Percentiles rank a stretch among this genome's conserved stretches.
These are phyloP conservation scores for Oxyruncus cristatus DNA, from an alignment of 2,113 vertebrate species.

Conservation along the genomic window DNA sequence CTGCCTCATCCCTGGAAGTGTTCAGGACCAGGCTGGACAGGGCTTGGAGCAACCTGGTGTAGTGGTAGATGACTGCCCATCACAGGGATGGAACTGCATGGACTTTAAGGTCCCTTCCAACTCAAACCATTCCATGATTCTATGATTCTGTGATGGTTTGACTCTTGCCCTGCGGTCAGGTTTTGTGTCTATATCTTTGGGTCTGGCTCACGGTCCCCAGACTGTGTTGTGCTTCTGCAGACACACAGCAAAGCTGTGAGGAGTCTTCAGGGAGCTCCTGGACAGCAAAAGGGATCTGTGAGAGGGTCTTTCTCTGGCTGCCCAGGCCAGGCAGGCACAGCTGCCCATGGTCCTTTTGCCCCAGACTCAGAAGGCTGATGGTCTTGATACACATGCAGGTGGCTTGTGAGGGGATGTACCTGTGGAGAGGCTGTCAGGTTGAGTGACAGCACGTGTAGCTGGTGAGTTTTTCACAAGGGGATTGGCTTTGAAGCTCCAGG, in stretches of 20 bases:
- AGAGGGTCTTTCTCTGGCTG: neutral
- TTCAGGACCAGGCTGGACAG: neutral
- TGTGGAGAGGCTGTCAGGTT: neutral
- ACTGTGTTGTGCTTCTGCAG: rapidly evolving
- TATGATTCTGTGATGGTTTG: neutral
- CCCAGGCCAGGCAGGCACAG: neutral
- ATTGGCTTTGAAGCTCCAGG: neutral
- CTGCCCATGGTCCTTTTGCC: neutral
- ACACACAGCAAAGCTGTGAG: rapidly evolving
- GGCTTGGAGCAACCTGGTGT: neutral
- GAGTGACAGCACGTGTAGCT: neutral
- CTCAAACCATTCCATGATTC: too few relatives aligned
- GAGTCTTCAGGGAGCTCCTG: neutral
- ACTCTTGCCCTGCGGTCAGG: neutral
- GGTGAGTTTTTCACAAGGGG: neutral
- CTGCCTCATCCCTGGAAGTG: neutral
- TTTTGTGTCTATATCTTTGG: rapidly evolving
- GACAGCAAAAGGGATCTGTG: neutral
- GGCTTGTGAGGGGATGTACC: neutral
- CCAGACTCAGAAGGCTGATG: rapidly evolving
- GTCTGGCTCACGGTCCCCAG: neutral
- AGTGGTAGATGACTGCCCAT: neutral
- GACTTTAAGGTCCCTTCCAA: neutral
- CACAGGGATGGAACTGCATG: neutral
- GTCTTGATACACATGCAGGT: rapidly evolving